A percentile compares a stretch with the other conserved stretches of the same genome.
phyloP scores from a whole-genome alignment of 1,140 invertebrate species.

The Lamellibrachia luymesi region DNA sequence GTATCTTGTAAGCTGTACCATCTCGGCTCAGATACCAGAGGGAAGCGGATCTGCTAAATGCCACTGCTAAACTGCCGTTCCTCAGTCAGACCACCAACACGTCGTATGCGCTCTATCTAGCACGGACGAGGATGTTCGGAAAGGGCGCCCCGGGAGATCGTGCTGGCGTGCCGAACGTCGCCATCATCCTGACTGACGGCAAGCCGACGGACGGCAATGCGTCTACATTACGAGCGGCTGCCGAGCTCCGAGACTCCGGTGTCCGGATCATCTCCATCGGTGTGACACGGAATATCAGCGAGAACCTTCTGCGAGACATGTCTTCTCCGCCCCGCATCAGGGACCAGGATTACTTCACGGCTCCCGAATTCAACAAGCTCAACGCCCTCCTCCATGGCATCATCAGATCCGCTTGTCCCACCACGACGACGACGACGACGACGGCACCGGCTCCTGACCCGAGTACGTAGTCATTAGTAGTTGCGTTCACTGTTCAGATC shows the following conservation, averaged over 20 bases:
- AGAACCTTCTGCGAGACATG: conserved; percentile 11
- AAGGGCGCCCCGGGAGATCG: neutral
- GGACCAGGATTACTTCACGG: conserved; percentile 15
- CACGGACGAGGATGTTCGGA: neutral
- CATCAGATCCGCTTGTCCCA: neutral
- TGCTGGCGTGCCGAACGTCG: neutral
- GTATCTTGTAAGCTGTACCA: neutral
- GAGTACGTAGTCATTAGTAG: neutral
- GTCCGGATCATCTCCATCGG: conserved; percentile 11
- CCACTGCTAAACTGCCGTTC: neutral
- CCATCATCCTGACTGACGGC: conserved; percentile 18
- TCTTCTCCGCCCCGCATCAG: neutral
- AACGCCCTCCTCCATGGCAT: neutral
- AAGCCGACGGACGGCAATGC: conserved; percentile 2
- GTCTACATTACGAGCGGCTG: neutral
- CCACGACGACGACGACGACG: neutral
- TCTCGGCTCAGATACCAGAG: neutral
- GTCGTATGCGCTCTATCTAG: neutral
- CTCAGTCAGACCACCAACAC: conserved; percentile 18
- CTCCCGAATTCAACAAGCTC: conserved; percentile 11
- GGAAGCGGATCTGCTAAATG: neutral
- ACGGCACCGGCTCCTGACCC: neutral
- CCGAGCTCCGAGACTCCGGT: neutral
- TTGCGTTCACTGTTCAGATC: no score
- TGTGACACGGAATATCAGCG: neutral